These are phyloP conservation scores for Drosophila pallidifrons DNA, from an alignment of 1,140 invertebrate species.

Conservation along the genomic window DNA sequence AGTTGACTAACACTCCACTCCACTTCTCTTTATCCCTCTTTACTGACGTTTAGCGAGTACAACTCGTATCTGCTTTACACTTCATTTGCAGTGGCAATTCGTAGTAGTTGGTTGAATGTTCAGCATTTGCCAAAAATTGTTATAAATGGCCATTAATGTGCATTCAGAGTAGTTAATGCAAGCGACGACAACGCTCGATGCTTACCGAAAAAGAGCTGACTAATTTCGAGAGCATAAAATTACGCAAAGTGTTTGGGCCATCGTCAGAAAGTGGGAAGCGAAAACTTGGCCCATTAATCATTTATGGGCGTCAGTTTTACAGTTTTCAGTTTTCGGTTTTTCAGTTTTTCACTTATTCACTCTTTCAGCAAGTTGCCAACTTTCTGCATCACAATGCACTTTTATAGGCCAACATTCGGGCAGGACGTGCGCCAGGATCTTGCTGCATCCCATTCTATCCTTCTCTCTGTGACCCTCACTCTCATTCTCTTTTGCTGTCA, in stretches of 20 bases:
- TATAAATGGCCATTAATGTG: constrained; percentile 73
- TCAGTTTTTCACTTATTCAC: constrained; percentile 45
- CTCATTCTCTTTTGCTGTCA: background rate
- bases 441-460: background rate
- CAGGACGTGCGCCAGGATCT: constrained; percentile 36
- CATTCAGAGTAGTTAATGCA: constrained; percentile 38
- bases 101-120: constrained; percentile 25
- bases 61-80: constrained; percentile 66
- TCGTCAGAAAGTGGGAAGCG: constrained; percentile 52
- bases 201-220: constrained; percentile 52
- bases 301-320: constrained; percentile 73
- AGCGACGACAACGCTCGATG: background rate
- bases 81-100: constrained; percentile 72
- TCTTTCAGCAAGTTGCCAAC: constrained; percentile 61
- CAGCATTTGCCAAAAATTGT: constrained; percentile 61
- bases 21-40: background rate
- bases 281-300: constrained; percentile 77
- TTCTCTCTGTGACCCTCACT: background rate
- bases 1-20: constrained; percentile 1
- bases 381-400: constrained; percentile 61
- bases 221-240: constrained; percentile 69
- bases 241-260: constrained; percentile 69
- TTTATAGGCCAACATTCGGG: constrained; percentile 43
- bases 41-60: constrained; percentile 8
- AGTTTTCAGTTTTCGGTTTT: constrained; percentile 16